Percentiles rank a stretch among this genome's conserved stretches.
Conservation (phyloP, 1,140 invertebrate species). For the Ooceraea biroi region DNA sequence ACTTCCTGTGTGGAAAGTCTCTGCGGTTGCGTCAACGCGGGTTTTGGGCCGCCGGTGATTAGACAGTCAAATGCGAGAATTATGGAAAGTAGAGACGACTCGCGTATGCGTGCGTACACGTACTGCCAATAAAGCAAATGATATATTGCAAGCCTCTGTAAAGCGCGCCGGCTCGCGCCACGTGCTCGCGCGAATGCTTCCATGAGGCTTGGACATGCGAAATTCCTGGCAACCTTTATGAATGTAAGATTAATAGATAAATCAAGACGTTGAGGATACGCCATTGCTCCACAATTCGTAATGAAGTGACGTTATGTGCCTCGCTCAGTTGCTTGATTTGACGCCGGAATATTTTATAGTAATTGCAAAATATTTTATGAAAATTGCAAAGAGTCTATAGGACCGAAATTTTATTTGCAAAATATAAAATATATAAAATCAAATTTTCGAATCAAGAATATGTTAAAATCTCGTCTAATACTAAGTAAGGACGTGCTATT, state of each 20-base stretch:
- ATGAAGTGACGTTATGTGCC: too few relatives aligned
- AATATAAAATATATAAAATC: too few relatives aligned
- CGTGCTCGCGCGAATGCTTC: constrained; percentile 3
- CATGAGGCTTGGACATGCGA: constrained; percentile 13
- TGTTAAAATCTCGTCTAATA: too few relatives aligned
- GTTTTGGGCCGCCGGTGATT: constrained; percentile 72
- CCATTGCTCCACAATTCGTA: too few relatives aligned
- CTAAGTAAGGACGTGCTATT: too few relatives aligned
- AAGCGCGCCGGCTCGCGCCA: constrained; percentile 21
- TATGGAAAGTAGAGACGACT: constrained; percentile 76
- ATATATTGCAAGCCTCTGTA: constrained; percentile 53
- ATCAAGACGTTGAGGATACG: too few relatives aligned
- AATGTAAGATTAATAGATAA: constrained; percentile 57
- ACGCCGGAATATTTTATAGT: too few relatives aligned
- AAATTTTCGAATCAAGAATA: too few relatives aligned
- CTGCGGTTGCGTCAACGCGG: constrained; percentile 64
- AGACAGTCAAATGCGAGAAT: constrained; percentile 79
- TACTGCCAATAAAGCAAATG: constrained; percentile 59
- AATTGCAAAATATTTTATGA: too few relatives aligned
- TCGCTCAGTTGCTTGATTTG: too few relatives aligned
- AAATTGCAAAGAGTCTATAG: too few relatives aligned
- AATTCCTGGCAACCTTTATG: constrained; percentile 20
- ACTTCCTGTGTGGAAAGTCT: constrained; percentile 74
- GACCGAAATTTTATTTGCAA: too few relatives aligned
- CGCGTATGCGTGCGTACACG: constrained; percentile 8